phyloP scores from a whole-genome alignment of 2,113 vertebrate genomes.

The Corythoichthys haematopterus region DNA sequence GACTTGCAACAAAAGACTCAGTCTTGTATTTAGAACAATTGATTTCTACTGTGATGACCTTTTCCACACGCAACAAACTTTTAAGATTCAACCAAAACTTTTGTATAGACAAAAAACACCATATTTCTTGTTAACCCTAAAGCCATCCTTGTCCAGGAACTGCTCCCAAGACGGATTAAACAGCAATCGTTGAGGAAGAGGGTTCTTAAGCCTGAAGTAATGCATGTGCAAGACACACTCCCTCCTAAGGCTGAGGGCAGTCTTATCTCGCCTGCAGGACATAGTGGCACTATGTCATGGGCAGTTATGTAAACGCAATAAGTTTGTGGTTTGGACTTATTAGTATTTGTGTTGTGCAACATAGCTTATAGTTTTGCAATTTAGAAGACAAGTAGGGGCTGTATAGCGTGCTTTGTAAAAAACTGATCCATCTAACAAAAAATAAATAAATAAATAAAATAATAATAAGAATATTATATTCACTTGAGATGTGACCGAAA shows the following conservation, averaged over 20 bases:
- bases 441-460: too few species aligned
- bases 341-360: too few species aligned
- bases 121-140: constrained; percentile 28
- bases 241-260: constrained; percentile 33
- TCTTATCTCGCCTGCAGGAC: constrained; percentile 20
- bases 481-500: too few species aligned
- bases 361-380: too few species aligned
- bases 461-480: too few species aligned
- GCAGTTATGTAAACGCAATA: constrained; percentile 16
- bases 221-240: constrained; percentile 35
- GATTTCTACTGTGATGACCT: constrained; percentile 5
- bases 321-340: not conserved
- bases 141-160: constrained; percentile 32
- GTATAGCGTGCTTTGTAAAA: too few species aligned
- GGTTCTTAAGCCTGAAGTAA: constrained; percentile 29
- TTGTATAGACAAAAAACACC: constrained; percentile 5
- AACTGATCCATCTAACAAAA: too few species aligned
- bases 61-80: constrained; percentile 2
- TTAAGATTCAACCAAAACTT: constrained; percentile 13
- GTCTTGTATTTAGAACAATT: not conserved
- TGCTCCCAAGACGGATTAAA: constrained; percentile 57
- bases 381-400: too few species aligned
- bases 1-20: not conserved
- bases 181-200: constrained; percentile 52
- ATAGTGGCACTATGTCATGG: constrained; percentile 20